Percentiles rank a stretch among this genome's conserved stretches.
These are phyloP conservation scores for Ianthella basta DNA, from an alignment of 37 sponge, comb jelly and placozoan species.

Conservation along the genomic window DNA sequence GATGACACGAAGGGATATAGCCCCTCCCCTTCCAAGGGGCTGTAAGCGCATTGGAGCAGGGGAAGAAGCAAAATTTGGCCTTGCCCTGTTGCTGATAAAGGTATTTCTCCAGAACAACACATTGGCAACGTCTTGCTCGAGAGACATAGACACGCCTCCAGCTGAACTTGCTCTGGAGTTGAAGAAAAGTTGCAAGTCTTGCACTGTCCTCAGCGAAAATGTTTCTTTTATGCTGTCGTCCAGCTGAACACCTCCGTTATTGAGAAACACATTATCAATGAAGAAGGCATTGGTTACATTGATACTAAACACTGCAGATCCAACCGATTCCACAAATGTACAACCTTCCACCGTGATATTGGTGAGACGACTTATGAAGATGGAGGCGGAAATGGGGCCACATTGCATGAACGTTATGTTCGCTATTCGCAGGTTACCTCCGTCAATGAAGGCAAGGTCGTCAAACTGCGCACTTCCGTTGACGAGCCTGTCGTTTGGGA, in stretches of 20 bases:
- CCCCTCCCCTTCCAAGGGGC: slow-evolving; percentile 18
- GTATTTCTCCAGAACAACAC: background rate
- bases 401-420: slow-evolving; percentile 62
- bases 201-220: too few species aligned
- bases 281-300: background rate
- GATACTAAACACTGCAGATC: background rate
- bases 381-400: slow-evolving; percentile 36
- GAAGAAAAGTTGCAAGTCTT: slow-evolving; percentile 8
- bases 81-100: slow-evolving; percentile 4
- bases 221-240: background rate
- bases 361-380: slow-evolving; percentile 26
- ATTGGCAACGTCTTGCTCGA: background rate
- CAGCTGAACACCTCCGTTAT: background rate
- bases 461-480: background rate
- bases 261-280: background rate
- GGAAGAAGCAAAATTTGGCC: slow-evolving; percentile 1
- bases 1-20: background rate
- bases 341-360: slow-evolving; percentile 48
- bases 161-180: background rate
- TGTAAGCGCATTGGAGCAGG: background rate
- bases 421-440: slow-evolving; percentile 22
- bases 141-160: background rate
- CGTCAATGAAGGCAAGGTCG: background rate
- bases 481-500: background rate
- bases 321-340: background rate